A percentile compares a stretch with the other conserved stretches of the same genome.
These are phyloP conservation scores for Oncorhynchus tshawytscha DNA, from an alignment of 2,113 vertebrate genomes.

Conservation along the genomic window DNA sequence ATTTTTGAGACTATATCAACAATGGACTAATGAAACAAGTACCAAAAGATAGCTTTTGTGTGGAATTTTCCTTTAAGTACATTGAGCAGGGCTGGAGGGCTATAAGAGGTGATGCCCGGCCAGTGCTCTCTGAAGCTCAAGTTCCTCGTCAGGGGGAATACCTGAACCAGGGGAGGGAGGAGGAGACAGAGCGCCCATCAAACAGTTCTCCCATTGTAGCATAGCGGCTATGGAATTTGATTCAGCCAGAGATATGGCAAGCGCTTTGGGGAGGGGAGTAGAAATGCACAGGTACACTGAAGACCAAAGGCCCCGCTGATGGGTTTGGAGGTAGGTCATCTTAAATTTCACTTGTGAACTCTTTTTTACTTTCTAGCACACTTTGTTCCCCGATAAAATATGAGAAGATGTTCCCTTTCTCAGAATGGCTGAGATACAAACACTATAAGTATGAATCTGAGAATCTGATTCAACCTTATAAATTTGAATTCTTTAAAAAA, in stretches of 20 bases:
- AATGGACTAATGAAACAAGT: no score
- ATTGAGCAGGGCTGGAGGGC: not conserved
- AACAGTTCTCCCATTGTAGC: constrained; percentile 75
- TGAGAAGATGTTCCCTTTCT: not conserved
- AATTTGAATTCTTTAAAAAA: not conserved
- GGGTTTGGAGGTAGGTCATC: not conserved
- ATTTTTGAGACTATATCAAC: not conserved
- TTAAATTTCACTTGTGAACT: not conserved
- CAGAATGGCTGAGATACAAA: not conserved
- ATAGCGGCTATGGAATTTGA: constrained; percentile 65
- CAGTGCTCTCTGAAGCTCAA: constrained; percentile 49
- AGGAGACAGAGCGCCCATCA: constrained; percentile 51
- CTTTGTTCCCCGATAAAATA: not conserved
- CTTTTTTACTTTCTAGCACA: not conserved
- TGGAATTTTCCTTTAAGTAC: not conserved
- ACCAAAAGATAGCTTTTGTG: not conserved
- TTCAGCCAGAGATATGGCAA: constrained; percentile 65
- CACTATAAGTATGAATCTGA: not conserved
- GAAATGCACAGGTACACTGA: constrained; percentile 29
- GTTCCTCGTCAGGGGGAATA: constrained; percentile 69
- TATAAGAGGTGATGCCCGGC: not conserved
- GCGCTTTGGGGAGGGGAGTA: constrained; percentile 17
- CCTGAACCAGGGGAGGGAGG: constrained; percentile 60
- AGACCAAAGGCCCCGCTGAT: not conserved
- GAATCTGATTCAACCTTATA: not conserved